Evolutionary conservation across 2,797 vertebrate genomes (phyloP).

Genomic region (Harpagifer antarcticus): DNA sequence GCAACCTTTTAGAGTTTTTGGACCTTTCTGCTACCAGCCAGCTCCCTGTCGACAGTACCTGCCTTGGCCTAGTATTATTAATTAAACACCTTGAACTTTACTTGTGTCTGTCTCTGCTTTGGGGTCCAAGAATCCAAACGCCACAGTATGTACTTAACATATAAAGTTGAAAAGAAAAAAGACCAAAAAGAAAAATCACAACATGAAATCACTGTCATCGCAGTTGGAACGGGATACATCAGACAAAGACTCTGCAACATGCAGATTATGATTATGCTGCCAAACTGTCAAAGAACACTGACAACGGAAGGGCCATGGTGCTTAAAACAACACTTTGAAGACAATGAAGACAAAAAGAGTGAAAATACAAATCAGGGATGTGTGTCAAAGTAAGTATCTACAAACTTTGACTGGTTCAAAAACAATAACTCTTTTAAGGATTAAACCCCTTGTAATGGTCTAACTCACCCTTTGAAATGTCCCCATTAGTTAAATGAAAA

Average conservation of each 20-base stretch:
- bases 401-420: background rate
- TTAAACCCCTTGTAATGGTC: too few relatives aligned
- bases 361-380: background rate
- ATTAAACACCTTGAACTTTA: too few relatives aligned
- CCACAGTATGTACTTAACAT: background rate
- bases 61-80: too few relatives aligned
- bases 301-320: background rate
- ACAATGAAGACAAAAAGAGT: background rate
- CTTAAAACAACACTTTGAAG: conserved; percentile 8
- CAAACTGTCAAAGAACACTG: conserved; percentile 33
- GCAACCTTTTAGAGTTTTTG: too few relatives aligned
- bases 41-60: too few relatives aligned
- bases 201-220: background rate
- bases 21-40: too few relatives aligned
- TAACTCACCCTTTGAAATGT: too few relatives aligned
- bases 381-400: background rate
- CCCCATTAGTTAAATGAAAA: too few relatives aligned
- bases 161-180: background rate
- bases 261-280: conserved; percentile 44
- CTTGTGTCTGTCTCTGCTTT: too few relatives aligned
- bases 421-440: too few relatives aligned
- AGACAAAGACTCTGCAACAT: conserved; percentile 15
- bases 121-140: too few relatives aligned
- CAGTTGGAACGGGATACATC: conserved; percentile 18
- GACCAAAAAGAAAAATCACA: background rate